Evolutionary conservation across 1,140 invertebrate species (phyloP), one percentile per base, ranked within the genome.

Genomic region (Papilio dardanus): DNA sequence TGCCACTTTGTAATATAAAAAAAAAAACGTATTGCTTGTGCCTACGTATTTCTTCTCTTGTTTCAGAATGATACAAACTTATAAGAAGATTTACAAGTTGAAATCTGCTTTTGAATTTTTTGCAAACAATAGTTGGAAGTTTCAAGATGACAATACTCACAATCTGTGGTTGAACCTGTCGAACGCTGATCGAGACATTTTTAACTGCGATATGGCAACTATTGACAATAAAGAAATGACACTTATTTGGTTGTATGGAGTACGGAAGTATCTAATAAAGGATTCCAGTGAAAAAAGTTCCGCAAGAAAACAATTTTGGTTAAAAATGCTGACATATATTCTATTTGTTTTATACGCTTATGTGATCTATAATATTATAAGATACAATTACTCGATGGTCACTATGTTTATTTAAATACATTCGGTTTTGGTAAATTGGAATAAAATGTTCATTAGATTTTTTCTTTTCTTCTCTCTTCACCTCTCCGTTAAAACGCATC

Each of bases 201-300:
- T 67, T 10, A 67, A 67, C 33, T 67, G 65, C 21, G 65, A 67
- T 16, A 21, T 67, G 6, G 31, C 65, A 12, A 67, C 31, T 7
- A 5, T 67, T 3, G 33, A 67, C 16, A 28, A 30, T 8, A 21
- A 35, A 35, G 30, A 67, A 35, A 33, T 67, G 65, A n/a, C 2
- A 1, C 3, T 19, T 2, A 8, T 35, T 10, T 67, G 65, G 65
- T 14, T 12, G 2, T 33, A 31, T 10, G 65, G 65, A 0, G 14
- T 67, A 35, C 65, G 65, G n/a, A 67, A 67, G 2, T 67, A 67
- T 12, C 19, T 67, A 1, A 67, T 67, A 19, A 67, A 67, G 31
- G 65, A 67, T 33, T 16, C 1, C 14, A 30, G 10, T 10, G 12
- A 35, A 19, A 33, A 35, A 35, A 46, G 1, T 19, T 8, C 21